These are phyloP conservation scores for Peromyscus melanophrys DNA, from an alignment of 2,797 vertebrate genomes.

Conservation along the genomic window DNA sequence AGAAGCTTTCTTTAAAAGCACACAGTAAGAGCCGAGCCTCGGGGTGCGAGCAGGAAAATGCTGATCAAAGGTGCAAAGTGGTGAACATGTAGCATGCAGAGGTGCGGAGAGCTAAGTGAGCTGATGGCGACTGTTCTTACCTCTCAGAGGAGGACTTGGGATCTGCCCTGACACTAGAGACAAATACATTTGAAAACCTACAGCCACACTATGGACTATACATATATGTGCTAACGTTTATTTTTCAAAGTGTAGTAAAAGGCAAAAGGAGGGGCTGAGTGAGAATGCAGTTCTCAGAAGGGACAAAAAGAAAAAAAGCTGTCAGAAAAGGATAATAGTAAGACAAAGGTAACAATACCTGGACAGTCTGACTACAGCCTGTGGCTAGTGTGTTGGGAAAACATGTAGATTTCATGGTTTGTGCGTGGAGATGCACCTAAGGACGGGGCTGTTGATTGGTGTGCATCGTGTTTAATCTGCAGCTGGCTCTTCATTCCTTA, in stretches of 20 bases:
- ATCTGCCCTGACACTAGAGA: accelerated
- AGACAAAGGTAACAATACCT: not conserved
- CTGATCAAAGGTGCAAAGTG: not conserved
- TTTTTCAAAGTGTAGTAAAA: not conserved
- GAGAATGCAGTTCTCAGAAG: not conserved
- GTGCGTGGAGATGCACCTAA: accelerated
- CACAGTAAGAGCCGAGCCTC: not conserved
- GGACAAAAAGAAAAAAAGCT: not conserved
- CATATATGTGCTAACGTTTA: not conserved
- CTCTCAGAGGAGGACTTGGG: too few species aligned
- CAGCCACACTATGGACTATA: not conserved
- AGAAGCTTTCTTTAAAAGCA: not conserved
- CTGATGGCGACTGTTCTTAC: not conserved
- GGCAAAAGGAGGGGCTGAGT: not conserved
- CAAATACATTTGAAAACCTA: not conserved
- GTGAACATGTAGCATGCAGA: accelerated
- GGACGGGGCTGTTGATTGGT: not conserved
- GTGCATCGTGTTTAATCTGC: not conserved
- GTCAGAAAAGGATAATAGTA: not conserved
- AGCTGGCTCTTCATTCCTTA: not conserved
- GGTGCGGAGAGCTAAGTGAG: not conserved
- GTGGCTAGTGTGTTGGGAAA: too few species aligned
- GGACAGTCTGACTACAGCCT: not conserved
- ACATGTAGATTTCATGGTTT: accelerated
- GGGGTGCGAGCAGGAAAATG: too few species aligned